Percentiles rank a stretch among this genome's conserved stretches.
These are phyloP conservation scores for Pristionchus exspectatus DNA, from an alignment of 2,888 invertebrate species.

Conservation along the genomic window DNA sequence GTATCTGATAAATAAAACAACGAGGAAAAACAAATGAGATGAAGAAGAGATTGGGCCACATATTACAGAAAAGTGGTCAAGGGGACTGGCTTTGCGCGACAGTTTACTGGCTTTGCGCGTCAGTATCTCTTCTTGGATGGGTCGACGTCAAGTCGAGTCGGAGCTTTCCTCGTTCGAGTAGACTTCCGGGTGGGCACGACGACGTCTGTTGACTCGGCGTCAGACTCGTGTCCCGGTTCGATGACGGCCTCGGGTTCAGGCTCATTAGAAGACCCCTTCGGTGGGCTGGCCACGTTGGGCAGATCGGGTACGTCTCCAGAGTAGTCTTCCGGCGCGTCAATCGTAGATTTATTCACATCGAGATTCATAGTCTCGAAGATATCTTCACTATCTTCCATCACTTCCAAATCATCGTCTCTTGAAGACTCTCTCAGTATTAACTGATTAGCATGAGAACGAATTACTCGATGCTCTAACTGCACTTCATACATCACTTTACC, in stretches of 20 bases:
- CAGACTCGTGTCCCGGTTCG: not conserved
- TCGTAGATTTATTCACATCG: not conserved
- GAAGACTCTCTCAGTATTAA: not conserved
- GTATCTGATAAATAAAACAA: no score
- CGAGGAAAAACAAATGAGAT: no score
- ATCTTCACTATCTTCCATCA: not conserved
- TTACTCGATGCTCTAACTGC: not conserved
- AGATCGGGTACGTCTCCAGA: not conserved
- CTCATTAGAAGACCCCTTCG: not conserved
- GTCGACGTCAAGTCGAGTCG: not conserved
- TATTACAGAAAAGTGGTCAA: no score
- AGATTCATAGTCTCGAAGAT: not conserved
- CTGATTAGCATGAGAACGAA: not conserved
- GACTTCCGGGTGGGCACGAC: not conserved
- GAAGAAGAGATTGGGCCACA: no score
- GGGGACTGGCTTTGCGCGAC: no score
- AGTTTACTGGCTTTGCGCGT: no score
- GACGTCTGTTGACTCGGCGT: not conserved
- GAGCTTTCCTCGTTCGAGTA: not conserved
- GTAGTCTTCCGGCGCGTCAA: not conserved
- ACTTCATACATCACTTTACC: slow-evolving; percentile 28
- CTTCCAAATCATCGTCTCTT: not conserved
- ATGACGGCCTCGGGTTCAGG: not conserved
- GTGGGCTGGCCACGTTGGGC: not conserved
- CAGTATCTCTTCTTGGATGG: not conserved